Percentiles rank a stretch among this genome's conserved stretches.
phyloP scores from a whole-genome alignment of 2,113 vertebrate species.

The Pedetes capensis region DNA sequence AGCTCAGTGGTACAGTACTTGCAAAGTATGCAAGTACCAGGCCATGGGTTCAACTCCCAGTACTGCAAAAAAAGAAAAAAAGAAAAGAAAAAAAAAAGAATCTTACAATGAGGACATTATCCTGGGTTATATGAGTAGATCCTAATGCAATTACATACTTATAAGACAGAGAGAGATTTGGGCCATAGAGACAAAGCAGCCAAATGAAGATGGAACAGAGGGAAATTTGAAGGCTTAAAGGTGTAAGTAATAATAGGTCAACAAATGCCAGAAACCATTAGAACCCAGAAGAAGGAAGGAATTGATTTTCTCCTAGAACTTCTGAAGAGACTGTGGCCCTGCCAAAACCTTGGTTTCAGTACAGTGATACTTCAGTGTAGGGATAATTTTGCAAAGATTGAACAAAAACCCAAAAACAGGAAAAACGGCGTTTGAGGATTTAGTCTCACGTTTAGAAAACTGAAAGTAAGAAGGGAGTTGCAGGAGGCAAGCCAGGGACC shows the following conservation, averaged over 20 bases:
- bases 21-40: too few relatives aligned
- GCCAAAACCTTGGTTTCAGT: neutral
- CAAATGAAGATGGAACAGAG: neutral
- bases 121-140: neutral
- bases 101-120: neutral
- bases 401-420: too few relatives aligned
- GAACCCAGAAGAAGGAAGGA: neutral
- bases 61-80: neutral
- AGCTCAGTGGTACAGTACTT: too few relatives aligned
- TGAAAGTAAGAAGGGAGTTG: too few relatives aligned
- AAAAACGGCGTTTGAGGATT: too few relatives aligned
- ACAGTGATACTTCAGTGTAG: neutral
- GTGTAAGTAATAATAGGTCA: neutral
- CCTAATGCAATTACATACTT: neutral
- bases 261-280: neutral
- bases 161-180: neutral
- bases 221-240: neutral
- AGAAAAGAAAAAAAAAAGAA: neutral
- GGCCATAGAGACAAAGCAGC: neutral
- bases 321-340: neutral
- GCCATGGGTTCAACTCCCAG: too few relatives aligned
- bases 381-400: too few relatives aligned
- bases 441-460: too few relatives aligned
- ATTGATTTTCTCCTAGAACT: neutral
- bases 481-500: too few relatives aligned